Percentiles rank a stretch among this genome's conserved stretches.
Conservation (phyloP, 2,888 invertebrate species). For the Sturmia bella region DNA sequence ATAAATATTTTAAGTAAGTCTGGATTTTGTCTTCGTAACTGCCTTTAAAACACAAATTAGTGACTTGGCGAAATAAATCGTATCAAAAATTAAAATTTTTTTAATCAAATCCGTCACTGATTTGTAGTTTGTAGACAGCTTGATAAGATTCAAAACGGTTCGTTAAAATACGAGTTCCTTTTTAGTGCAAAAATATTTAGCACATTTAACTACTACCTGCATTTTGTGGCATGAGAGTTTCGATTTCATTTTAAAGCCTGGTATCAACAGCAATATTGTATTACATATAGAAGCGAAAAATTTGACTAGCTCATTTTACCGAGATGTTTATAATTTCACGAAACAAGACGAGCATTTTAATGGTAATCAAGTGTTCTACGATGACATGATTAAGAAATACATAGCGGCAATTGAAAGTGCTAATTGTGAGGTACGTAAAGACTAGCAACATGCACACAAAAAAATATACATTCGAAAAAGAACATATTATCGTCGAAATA, state of each 20-base stretch:
- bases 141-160: no score
- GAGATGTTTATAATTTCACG: slow-evolving; percentile 67
- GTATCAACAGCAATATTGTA: slow-evolving; percentile 45
- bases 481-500: no score
- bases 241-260: slow-evolving; percentile 37
- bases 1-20: slow-evolving; percentile 69
- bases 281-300: slow-evolving; percentile 59
- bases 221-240: slow-evolving; percentile 66
- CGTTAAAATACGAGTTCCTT: neutral
- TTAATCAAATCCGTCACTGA: no score
- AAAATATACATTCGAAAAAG: no score
- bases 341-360: slow-evolving; percentile 39
- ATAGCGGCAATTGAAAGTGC: slow-evolving; percentile 64
- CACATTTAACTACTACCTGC: slow-evolving; percentile 64
- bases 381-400: slow-evolving; percentile 63
- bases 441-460: no score
- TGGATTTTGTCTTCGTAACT: no score
- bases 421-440: slow-evolving; percentile 70
- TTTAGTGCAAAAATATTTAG: slow-evolving; percentile 70
- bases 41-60: no score
- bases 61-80: no score
- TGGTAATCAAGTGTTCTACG: slow-evolving; percentile 37
- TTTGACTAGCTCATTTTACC: slow-evolving; percentile 48
- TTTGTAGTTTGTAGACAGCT: no score
- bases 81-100: neutral